Evolutionary conservation across 2,797 vertebrate species (phyloP).

Genomic region (Mastacembelus armatus): DNA sequence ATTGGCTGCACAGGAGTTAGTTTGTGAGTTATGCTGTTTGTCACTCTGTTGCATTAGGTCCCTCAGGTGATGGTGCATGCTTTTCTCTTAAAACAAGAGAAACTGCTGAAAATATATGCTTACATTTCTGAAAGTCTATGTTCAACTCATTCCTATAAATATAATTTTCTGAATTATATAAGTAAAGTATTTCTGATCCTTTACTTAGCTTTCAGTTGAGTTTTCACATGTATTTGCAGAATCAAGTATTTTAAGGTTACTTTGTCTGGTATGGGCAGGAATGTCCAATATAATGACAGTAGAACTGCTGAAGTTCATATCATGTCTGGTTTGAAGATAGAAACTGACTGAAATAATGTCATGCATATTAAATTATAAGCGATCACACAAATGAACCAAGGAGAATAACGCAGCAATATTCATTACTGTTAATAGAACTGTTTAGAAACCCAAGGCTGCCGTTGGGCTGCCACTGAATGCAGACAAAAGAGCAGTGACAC

Average conservation of each 20-base stretch:
- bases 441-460: conserved; percentile 10
- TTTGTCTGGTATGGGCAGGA: conserved; percentile 2
- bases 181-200: conserved; percentile 19
- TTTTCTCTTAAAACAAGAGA: conserved; percentile 51
- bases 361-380: not conserved
- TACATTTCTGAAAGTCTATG: conserved; percentile 21
- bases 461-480: not conserved
- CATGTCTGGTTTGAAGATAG: no score
- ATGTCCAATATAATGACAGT: no score
- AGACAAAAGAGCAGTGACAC: not conserved
- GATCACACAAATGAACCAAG: not conserved
- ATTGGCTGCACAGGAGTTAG: conserved; percentile 77
- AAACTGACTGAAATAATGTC: not conserved
- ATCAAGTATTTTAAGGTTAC: conserved; percentile 13
- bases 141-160: conserved; percentile 14
- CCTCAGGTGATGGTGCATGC: conserved; percentile 56
- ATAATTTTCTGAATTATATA: conserved; percentile 26
- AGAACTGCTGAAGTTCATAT: not conserved
- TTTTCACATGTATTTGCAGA: not conserved
- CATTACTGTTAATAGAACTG: not conserved
- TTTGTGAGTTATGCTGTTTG: conserved; percentile 64
- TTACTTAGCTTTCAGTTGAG: conserved; percentile 24
- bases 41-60: conserved; percentile 69
- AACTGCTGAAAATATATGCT: conserved; percentile 3
- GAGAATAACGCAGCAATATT: not conserved